Percentiles rank a stretch among this genome's conserved stretches.
Conservation (phyloP, 2,797 vertebrate genomes). For the Naso thynnoides region DNA sequence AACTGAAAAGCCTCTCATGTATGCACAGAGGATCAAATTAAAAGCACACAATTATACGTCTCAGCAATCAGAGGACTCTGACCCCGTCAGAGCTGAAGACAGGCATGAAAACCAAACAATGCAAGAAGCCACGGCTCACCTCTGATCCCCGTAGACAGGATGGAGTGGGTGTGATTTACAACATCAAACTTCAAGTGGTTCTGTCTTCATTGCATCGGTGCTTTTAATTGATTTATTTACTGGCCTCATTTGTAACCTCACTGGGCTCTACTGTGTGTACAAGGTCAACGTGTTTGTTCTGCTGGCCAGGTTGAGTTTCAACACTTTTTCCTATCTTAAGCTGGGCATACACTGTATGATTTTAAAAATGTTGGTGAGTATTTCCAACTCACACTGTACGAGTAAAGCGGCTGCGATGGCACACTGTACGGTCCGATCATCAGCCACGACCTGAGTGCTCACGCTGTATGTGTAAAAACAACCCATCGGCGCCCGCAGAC, state of each 20-base stretch:
- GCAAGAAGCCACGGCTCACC: constrained; percentile 8
- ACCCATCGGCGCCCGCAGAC: too few relatives aligned
- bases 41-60: constrained; percentile 67
- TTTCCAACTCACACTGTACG: too few relatives aligned
- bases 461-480: too few relatives aligned
- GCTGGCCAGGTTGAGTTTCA: constrained; percentile 32
- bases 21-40: constrained; percentile 67
- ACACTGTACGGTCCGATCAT: too few relatives aligned
- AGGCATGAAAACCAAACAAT: constrained; percentile 56
- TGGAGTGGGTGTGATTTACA: constrained; percentile 32
- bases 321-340: not conserved
- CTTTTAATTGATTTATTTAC: constrained; percentile 57
- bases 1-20: constrained; percentile 33
- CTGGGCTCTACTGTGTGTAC: constrained; percentile 12
- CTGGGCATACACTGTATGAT: too few relatives aligned
- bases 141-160: constrained; percentile 28
- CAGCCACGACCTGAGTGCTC: too few relatives aligned
- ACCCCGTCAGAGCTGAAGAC: constrained; percentile 60
- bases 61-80: constrained; percentile 53
- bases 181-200: constrained; percentile 15
- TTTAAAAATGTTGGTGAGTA: too few relatives aligned
- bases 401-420: too few relatives aligned
- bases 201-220: constrained; percentile 1
- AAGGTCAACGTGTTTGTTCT: constrained; percentile 19
- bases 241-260: constrained; percentile 40